phyloP scores from a whole-genome alignment of 1,140 invertebrate genomes.

The Acarapis woodi region DNA sequence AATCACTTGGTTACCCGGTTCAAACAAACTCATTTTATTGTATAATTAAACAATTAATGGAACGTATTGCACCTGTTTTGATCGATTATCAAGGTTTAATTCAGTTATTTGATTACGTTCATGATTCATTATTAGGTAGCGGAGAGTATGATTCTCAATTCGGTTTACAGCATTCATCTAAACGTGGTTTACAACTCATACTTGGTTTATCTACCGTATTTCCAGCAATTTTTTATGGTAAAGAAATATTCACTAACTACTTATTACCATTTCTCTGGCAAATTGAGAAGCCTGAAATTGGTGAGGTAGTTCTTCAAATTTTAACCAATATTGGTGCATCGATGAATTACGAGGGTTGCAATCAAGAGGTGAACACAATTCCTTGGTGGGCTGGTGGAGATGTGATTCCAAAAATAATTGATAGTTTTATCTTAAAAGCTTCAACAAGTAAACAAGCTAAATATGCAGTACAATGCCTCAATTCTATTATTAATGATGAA shows the following conservation, averaged over 20 bases:
- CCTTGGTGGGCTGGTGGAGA: slow-evolving; percentile 11
- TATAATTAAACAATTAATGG: slow-evolving; percentile 72
- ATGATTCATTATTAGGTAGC: slow-evolving; percentile 14
- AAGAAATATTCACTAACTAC: slow-evolving; percentile 39
- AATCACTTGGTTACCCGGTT: slow-evolving; percentile 66
- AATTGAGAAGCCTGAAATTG: slow-evolving; percentile 43
- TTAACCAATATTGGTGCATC: slow-evolving; percentile 19
- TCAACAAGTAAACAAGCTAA: slow-evolving; percentile 72
- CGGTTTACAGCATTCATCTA: slow-evolving; percentile 12
- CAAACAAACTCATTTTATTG: slow-evolving; percentile 86
- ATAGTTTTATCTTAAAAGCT: slow-evolving; percentile 12
- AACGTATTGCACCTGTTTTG: slow-evolving; percentile 77
- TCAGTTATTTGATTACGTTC: slow-evolving; percentile 17
- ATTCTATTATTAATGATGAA: slow-evolving; percentile 34
- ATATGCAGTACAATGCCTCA: slow-evolving; percentile 71
- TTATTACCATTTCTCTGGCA: slow-evolving; percentile 35
- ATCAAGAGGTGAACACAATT: background rate
- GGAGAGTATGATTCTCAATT: slow-evolving; percentile 13
- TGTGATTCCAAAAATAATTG: slow-evolving; percentile 7
- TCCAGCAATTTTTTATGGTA: slow-evolving; percentile 61
- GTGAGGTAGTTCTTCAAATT: slow-evolving; percentile 27
- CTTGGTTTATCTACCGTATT: slow-evolving; percentile 61
- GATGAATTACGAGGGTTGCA: slow-evolving; percentile 1
- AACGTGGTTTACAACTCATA: slow-evolving; percentile 19
- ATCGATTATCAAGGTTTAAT: slow-evolving; percentile 49